Conservation (phyloP, 2,113 vertebrate species). For the Neogobius melanostomus region DNA sequence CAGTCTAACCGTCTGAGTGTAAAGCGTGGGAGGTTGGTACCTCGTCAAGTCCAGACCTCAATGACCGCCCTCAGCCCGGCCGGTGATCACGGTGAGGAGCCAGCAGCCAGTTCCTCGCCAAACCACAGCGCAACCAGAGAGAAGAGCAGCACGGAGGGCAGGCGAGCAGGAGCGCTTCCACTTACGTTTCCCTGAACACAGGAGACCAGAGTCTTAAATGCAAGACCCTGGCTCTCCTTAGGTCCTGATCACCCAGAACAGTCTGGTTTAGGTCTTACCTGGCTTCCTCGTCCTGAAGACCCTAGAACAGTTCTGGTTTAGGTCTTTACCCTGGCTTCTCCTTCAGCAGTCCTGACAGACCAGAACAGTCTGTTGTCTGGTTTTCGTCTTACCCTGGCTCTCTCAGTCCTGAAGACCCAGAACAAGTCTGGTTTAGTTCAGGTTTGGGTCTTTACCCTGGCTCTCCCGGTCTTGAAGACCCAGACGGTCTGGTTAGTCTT, state of each 20-base stretch:
- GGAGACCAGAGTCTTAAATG: not conserved
- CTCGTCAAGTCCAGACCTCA: slow-evolving; percentile 72
- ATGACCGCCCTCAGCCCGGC: slow-evolving; percentile 58
- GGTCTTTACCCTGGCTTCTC: not conserved
- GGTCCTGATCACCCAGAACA: too few species aligned
- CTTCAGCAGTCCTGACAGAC: not conserved
- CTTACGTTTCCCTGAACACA: slow-evolving; percentile 84
- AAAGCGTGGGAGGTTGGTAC: not conserved
- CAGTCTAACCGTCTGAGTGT: too few species aligned
- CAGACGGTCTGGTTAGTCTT: not conserved
- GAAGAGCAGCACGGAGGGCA: slow-evolving; percentile 93
- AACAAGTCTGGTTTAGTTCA: not conserved
- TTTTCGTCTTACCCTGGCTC: not conserved
- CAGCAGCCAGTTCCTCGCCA: too few species aligned
- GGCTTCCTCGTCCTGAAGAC: too few species aligned
- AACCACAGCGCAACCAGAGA: too few species aligned
- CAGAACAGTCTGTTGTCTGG: not conserved
- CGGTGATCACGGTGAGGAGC: too few species aligned
- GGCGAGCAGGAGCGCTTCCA: slow-evolving; percentile 97
- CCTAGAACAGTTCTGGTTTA: too few species aligned
- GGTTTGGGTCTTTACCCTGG: not conserved
- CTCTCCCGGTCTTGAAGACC: not conserved
- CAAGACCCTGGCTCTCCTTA: not conserved
- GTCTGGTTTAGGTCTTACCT: too few species aligned
- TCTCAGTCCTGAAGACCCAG: not conserved